Evolutionary conservation across 2,113 vertebrate species (phyloP).

Genomic region (Ptyas mucosa): DNA sequence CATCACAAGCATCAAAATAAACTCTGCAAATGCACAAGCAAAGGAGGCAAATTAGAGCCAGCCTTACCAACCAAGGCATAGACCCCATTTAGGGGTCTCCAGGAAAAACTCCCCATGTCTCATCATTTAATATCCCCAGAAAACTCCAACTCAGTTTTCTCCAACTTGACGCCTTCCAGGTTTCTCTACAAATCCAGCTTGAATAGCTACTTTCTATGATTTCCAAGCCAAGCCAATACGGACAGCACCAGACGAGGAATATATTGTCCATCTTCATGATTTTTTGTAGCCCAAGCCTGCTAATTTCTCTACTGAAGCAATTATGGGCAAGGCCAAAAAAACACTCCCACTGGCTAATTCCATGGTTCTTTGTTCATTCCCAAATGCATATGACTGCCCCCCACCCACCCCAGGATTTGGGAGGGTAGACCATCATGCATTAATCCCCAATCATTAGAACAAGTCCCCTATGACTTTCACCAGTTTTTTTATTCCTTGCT

Average conservation of each 20-base stretch:
- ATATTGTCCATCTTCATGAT: background rate
- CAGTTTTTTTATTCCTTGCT: background rate
- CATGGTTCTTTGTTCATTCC: background rate
- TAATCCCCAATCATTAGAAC: background rate
- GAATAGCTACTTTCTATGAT: background rate
- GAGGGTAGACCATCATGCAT: background rate
- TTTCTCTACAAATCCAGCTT: background rate
- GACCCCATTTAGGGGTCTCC: background rate
- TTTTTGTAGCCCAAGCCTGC: background rate
- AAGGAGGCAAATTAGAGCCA: background rate
- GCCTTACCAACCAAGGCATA: background rate
- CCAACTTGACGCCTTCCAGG: background rate
- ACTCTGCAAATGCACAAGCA: conserved; percentile 62
- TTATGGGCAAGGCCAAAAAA: background rate
- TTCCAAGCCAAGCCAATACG: background rate
- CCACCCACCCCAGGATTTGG: accelerated
- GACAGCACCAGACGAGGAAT: background rate
- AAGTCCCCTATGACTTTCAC: background rate
- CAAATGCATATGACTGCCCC: background rate
- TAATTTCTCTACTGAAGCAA: background rate
- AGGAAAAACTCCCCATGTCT: background rate
- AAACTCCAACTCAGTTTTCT: background rate
- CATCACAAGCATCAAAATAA: conserved; percentile 88
- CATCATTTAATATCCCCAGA: background rate
- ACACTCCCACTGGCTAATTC: background rate